Evolutionary conservation across 2,113 vertebrate species (phyloP).

Genomic region (Puntigrus tetrazona): DNA sequence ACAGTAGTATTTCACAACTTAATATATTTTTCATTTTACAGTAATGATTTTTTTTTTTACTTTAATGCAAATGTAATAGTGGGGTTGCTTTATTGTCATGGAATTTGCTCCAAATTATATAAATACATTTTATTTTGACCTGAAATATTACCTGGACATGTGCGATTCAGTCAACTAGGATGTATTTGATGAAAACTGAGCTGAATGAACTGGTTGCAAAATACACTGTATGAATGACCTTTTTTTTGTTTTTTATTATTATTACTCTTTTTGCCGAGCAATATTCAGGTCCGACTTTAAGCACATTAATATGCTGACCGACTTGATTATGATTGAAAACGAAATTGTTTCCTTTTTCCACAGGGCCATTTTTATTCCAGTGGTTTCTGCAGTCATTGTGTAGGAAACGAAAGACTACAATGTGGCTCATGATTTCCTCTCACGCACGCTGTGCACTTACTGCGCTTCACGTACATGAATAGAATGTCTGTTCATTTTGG

Average conservation of each 20-base stretch:
- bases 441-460: conserved; percentile 46
- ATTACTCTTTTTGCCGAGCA: background rate
- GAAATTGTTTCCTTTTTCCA: background rate
- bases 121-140: background rate
- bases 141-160: background rate
- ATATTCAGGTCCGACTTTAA: conserved; percentile 8
- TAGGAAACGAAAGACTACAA: background rate
- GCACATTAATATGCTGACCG: background rate
- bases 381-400: background rate
- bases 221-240: conserved; percentile 27
- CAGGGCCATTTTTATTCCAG: background rate
- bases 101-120: background rate
- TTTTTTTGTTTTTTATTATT: background rate
- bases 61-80: background rate
- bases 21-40: background rate
- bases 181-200: background rate
- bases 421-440: conserved; percentile 2
- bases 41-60: background rate
- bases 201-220: background rate
- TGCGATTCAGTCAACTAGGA: background rate
- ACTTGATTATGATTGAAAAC: background rate
- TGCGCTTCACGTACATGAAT: conserved; percentile 18
- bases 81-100: background rate
- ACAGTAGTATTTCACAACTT: background rate
- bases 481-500: conserved; percentile 26